These are phyloP conservation scores for Scortum barcoo DNA, from an alignment of 2,113 vertebrate genomes.

Conservation along the genomic window DNA sequence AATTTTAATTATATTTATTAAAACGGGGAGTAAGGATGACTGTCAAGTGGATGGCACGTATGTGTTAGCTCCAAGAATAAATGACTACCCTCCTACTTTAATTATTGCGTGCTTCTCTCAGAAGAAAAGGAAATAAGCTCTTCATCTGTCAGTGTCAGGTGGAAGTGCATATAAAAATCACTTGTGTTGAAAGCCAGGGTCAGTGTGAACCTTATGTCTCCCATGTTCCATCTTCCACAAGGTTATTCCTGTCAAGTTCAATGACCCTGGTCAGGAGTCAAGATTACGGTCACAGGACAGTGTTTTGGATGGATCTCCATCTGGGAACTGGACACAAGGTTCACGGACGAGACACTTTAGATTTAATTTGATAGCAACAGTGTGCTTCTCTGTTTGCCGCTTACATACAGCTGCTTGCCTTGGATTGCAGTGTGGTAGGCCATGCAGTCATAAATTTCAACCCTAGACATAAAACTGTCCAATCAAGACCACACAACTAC, in stretches of 20 bases:
- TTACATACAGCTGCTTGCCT: conserved; percentile 28
- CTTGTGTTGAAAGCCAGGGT: conserved; percentile 68
- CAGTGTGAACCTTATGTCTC: conserved; percentile 45
- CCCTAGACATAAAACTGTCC: conserved; percentile 58
- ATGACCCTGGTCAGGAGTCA: conserved; percentile 58
- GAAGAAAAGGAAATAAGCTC: conserved; percentile 36
- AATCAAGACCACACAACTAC: conserved; percentile 35
- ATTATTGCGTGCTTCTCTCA: conserved; percentile 12
- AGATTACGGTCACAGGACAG: conserved; percentile 52
- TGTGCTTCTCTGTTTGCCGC: conserved; percentile 26
- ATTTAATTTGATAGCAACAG: conserved; percentile 55
- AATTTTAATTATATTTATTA: conserved; percentile 12
- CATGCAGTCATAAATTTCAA: conserved; percentile 58
- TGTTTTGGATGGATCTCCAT: conserved; percentile 60
- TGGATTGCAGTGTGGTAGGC: conserved; percentile 30
- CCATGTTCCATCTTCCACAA: conserved; percentile 53
- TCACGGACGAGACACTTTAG: conserved; percentile 59
- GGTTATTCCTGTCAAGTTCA: conserved; percentile 71
- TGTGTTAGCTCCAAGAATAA: conserved; percentile 4
- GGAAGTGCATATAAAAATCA: conserved; percentile 51
- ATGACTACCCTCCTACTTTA: conserved; percentile 18
- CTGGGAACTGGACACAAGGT: conserved; percentile 41
- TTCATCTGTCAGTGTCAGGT: conserved; percentile 53
- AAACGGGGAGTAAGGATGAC: not conserved
- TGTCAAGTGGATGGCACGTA: not conserved